Evolutionary conservation across 2,888 invertebrate species (phyloP), one percentile per base, ranked within the genome.

Genomic region (Leptinotarsa juncta): DNA sequence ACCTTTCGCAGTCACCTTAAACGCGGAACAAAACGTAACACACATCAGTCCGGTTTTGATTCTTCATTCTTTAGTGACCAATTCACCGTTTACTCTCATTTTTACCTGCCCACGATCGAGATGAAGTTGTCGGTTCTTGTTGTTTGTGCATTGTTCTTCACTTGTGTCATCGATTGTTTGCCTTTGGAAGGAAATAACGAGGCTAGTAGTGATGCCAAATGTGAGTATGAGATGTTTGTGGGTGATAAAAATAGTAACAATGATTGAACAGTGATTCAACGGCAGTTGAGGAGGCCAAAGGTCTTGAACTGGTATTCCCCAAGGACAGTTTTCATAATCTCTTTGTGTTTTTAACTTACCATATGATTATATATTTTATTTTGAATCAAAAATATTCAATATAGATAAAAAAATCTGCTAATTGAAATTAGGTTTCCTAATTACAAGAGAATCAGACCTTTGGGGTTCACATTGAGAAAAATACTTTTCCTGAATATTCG

Each of bases 131-230:
- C 68, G 74, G 49, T 68, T 14, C 55, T 71, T 71, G 60, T 73
- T 23, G 26, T 75, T 50, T 73, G 69, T 62, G 16, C 74, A 60
- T 67, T 73, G 15, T 23, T 72, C 18, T 48, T 70, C 57, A 15
- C 23, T 32, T 60, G 67, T 66, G 42, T 55, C 72, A 57, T 78
- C 48, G 14, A 32, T 57, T 67, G 75, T 71, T 76, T 76, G 15
- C 79, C 79, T 4, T 16, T 73, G 15, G 78, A 78, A 51, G 70
- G 65, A 48, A 70, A 68, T 16, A 75, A 73, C 26, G 67, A 77
- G n/a, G 65, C 68, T 20, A 75, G 42, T 65, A 75, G 78, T 49
- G 75, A 77, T 62, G 75, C 77, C 12, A 75, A 78, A 76, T 79
- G 79, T 79, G 69, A 79, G 79, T 79, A 73, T n/a, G 32, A 48